A percentile compares a stretch with the other conserved stretches of the same genome.
phyloP scores from a whole-genome alignment of 2,888 invertebrate genomes.

The Resseliella maxima region DNA sequence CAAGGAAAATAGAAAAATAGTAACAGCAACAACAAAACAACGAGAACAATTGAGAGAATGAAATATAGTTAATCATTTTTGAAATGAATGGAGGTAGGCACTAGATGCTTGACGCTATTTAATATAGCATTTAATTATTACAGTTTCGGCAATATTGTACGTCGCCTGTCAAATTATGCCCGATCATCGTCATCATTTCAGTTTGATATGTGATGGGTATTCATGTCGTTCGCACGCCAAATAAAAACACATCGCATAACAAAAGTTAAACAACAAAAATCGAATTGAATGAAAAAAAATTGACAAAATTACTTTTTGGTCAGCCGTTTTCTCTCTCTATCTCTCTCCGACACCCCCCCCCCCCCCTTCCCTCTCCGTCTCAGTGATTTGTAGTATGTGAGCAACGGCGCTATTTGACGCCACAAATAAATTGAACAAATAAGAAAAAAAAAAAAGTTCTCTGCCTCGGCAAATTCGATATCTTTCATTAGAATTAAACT shows the following conservation, averaged over 20 bases:
- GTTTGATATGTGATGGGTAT: slow-evolving; percentile 54
- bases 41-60: too few species aligned
- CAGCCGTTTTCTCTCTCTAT: neutral
- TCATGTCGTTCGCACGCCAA: slow-evolving; percentile 9
- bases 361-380: too few species aligned
- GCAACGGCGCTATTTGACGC: neutral
- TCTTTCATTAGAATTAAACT: slow-evolving; percentile 20
- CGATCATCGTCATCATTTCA: slow-evolving; percentile 54
- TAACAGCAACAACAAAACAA: neutral
- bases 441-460: slow-evolving; percentile 10
- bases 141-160: slow-evolving; percentile 49
- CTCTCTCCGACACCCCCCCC: neutral
- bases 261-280: neutral
- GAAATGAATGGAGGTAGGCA: slow-evolving; percentile 10
- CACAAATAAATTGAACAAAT: neutral
- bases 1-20: too few species aligned
- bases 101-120: slow-evolving; percentile 12
- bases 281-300: too few species aligned
- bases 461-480: slow-evolving; percentile 10
- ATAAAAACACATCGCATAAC: neutral
- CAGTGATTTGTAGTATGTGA: neutral
- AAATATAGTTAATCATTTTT: slow-evolving; percentile 25
- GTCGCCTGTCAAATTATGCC: slow-evolving; percentile 49
- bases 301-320: slow-evolving; percentile 8
- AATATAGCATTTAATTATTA: slow-evolving; percentile 17